Conservation (phyloP, 1,140 invertebrate species). For the Phenacoccus solenopsis region DNA sequence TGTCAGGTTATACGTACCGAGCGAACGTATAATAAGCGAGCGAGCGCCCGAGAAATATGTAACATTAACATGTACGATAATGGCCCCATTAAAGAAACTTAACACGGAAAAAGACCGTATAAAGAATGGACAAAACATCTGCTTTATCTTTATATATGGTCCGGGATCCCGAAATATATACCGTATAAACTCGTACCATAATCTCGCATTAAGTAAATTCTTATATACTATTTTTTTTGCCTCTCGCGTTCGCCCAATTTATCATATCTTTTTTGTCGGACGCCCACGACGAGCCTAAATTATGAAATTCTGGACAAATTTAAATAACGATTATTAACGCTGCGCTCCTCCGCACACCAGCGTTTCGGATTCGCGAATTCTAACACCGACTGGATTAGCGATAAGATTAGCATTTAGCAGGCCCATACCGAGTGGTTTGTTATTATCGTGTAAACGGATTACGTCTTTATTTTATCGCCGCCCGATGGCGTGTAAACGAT, state of each 20-base stretch:
- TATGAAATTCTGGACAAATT: background rate
- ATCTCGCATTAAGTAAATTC: background rate
- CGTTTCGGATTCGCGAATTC: no score
- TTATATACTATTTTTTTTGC: no score
- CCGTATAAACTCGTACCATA: background rate
- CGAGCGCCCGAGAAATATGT: background rate
- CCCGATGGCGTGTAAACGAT: background rate
- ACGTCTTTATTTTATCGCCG: background rate
- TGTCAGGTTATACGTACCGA: background rate
- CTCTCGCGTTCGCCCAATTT: no score
- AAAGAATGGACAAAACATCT: slow-evolving; percentile 2
- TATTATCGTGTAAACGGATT: background rate
- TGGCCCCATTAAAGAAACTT: background rate
- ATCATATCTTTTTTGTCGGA: background rate
- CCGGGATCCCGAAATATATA: background rate
- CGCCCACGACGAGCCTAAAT: background rate
- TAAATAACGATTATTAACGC: no score
- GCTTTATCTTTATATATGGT: slow-evolving; percentile 3
- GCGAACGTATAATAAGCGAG: background rate
- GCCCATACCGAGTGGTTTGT: background rate
- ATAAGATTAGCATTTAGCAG: no score
- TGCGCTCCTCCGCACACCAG: no score
- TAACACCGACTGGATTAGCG: no score
- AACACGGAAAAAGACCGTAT: background rate
- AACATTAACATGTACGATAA: background rate